Evolutionary conservation across 2,113 vertebrate genomes (phyloP).

Genomic region (Sorex araneus): DNA sequence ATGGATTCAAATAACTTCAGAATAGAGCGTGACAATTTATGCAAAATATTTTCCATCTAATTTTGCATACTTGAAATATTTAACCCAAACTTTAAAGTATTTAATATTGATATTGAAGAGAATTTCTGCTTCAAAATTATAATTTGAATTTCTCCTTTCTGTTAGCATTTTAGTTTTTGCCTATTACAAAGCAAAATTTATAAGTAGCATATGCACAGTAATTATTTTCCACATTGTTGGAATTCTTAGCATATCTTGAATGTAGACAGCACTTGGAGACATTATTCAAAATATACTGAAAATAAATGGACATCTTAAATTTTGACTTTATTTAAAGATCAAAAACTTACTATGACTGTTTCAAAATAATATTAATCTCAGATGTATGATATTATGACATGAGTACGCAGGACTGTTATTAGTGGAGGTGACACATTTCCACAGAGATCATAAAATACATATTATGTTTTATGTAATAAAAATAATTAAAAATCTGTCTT

Average conservation of each 20-base stretch:
- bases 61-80: conserved; percentile 14
- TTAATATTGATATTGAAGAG: conserved; percentile 18
- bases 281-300: background rate
- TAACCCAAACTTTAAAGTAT: background rate
- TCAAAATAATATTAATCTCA: background rate
- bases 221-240: background rate
- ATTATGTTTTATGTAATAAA: background rate
- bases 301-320: background rate
- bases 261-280: background rate
- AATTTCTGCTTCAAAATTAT: background rate
- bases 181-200: background rate
- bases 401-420: background rate
- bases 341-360: background rate
- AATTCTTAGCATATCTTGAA: background rate
- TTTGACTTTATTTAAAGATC: background rate
- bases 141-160: background rate
- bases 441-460: background rate
- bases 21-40: background rate
- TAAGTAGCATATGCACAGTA: background rate
- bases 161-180: background rate
- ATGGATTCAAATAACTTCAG: too few species aligned
- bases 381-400: background rate
- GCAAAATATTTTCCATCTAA: background rate
- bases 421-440: background rate
- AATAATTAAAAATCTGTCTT: too few species aligned